Base-by-base conservation (phyloP, 1,140 invertebrate genomes). In the Drosophila sproati region DNA sequence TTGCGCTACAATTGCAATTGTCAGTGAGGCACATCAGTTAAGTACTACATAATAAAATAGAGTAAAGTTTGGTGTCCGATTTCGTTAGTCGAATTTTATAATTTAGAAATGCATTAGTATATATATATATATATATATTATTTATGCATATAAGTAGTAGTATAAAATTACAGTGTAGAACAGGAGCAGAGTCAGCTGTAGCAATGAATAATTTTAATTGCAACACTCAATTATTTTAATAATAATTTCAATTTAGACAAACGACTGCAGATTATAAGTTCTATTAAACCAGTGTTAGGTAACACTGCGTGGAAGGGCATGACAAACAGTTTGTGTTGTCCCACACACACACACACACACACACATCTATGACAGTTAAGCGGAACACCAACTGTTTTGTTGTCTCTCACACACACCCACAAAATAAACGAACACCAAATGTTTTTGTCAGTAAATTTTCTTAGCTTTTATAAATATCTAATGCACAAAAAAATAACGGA, bases 401-500 rank as follows among this genome's bases (percentile, higher is more conserved):
- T 28, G 34, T 37, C 34, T 5, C 29, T 5, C 31, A n/a, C 7
- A 43, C 39, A 43, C 10, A 43, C 10, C 10, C 56, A n/a, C 8
- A 31, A 37, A 34, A 41, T 41, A 37, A 51, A 29, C 37, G 62
- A 51, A 43, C 28, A 32, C 56, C 77, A 72, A 78, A 48, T 69
- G 82, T 55, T 71, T 74, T 70, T 80, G 78, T 72, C 74, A 78
- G 82, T 78, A 56, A 51, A 76, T 79, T 83, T 69, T 54, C 35
- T 57, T 80, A 60, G 57, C 80, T 81, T 87, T 78, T 78, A 81
- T 88, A 80, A 69, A 88, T 88, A 75, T 78, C 79, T 80, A 88
- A 82, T 87, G 79, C 69, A 68, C 45, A 73, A 35, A 48, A 28
- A 48, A 51, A 43, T 43, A 43, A n/a, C 39, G 39, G 10, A 60